Evolutionary conservation across 2,797 vertebrate genomes (phyloP).

Genomic region (Alca torda): DNA sequence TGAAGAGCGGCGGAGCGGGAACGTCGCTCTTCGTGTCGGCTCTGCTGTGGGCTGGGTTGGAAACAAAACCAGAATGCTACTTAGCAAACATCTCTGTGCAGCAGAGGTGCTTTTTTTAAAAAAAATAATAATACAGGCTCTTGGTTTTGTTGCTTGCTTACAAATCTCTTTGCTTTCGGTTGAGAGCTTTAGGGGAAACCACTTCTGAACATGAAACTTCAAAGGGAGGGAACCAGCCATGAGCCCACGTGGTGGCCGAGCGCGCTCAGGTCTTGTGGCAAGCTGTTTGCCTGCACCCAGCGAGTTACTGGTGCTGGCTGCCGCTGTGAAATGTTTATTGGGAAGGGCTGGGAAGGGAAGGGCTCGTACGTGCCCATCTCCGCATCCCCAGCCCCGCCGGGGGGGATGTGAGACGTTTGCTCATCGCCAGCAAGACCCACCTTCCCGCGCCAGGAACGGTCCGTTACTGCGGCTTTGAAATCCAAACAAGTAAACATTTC

Average conservation of each 20-base stretch:
- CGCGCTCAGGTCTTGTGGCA: accelerated
- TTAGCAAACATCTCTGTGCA: neutral
- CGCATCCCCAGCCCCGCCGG: accelerated
- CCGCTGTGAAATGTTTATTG: neutral
- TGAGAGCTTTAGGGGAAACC: neutral
- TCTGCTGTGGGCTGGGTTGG: neutral
- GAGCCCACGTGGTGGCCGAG: accelerated
- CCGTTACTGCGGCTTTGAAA: accelerated
- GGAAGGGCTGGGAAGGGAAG: neutral
- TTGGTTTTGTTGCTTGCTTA: neutral
- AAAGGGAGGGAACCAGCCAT: accelerated
- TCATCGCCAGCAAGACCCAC: neutral
- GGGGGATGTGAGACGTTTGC: neutral
- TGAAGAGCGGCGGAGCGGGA: neutral
- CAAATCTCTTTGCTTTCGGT: neutral
- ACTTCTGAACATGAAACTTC: neutral
- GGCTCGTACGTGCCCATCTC: neutral
- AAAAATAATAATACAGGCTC: neutral
- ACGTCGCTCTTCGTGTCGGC: accelerated
- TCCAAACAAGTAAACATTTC: neutral
- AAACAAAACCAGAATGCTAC: neutral
- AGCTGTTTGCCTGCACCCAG: neutral
- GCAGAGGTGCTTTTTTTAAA: neutral
- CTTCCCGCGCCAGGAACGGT: accelerated
- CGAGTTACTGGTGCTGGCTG: neutral